Percentiles rank a stretch among this genome's conserved stretches.
phyloP scores from a whole-genome alignment of 2,888 invertebrate species.

The Cyaniris semiargus region DNA sequence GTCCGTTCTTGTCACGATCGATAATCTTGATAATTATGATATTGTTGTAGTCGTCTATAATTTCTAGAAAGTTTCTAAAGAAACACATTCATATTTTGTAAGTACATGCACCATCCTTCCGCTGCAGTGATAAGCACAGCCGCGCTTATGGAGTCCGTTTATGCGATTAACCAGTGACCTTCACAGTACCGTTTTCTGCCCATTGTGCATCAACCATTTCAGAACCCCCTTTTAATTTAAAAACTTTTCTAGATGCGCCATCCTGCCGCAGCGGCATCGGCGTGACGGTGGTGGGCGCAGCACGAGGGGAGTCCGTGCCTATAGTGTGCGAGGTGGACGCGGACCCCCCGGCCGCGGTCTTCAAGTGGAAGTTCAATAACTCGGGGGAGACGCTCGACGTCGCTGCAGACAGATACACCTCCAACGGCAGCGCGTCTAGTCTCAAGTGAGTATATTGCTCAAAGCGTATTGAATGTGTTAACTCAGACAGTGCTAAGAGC shows the following conservation, averaged over 20 bases:
- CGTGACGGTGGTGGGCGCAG: constrained; percentile 92
- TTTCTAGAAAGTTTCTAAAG: no score
- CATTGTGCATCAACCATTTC: no score
- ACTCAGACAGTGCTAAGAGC: not conserved
- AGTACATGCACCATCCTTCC: no score
- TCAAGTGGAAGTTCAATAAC: constrained; percentile 97
- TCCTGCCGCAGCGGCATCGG: constrained; percentile 86
- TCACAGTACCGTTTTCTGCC: no score
- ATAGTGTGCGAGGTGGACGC: constrained; percentile 95
- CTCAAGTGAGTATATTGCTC: constrained; percentile 69
- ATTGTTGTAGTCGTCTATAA: no score
- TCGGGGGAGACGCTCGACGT: constrained; percentile 93
- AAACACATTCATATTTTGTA: no score
- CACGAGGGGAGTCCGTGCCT: constrained; percentile 91
- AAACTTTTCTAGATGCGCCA: constrained; percentile 86
- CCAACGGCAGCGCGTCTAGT: constrained; percentile 87
- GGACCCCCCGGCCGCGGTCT: constrained; percentile 93
- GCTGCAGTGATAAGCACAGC: no score
- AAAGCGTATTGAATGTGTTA: not conserved
- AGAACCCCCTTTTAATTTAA: not conserved
- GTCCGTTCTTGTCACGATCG: no score
- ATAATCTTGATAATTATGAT: no score
- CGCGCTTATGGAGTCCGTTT: no score
- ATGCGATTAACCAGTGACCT: no score
- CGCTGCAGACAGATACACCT: constrained; percentile 87